Conservation (phyloP, 2,797 vertebrate genomes). For the Psittacula echo region DNA sequence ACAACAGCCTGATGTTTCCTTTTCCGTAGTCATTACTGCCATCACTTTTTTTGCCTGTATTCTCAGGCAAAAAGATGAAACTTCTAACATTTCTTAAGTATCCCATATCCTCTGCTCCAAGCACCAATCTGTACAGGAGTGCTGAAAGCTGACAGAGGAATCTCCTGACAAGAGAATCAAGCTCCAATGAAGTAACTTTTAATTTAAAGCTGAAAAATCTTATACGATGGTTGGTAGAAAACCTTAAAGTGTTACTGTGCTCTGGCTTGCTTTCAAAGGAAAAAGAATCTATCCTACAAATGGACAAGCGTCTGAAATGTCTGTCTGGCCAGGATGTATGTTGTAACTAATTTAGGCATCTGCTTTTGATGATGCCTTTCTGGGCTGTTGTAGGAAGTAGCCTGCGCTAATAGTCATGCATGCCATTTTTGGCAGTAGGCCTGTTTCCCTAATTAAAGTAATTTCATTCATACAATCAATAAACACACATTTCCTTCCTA, state of each 20-base stretch:
- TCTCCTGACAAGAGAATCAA: background rate
- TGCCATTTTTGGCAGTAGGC: slow-evolving; percentile 56
- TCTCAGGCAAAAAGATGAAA: slow-evolving; percentile 25
- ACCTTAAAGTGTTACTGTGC: background rate
- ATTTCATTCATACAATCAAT: slow-evolving; percentile 69
- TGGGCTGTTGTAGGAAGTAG: slow-evolving; percentile 49
- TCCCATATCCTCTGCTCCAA: background rate
- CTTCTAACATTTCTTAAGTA: background rate
- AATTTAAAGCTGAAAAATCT: background rate
- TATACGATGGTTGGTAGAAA: background rate
- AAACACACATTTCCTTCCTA: slow-evolving; percentile 73
- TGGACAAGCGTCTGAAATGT: slow-evolving; percentile 21
- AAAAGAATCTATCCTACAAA: slow-evolving; percentile 5
- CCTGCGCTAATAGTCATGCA: slow-evolving; percentile 46
- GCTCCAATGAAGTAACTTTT: background rate
- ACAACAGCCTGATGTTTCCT: background rate
- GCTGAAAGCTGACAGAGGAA: slow-evolving; percentile 2
- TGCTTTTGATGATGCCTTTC: slow-evolving; percentile 65
- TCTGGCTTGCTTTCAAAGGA: slow-evolving; percentile 34
- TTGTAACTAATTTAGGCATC: slow-evolving; percentile 46
- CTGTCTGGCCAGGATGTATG: slow-evolving; percentile 47
- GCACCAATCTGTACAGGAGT: background rate
- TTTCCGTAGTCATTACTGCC: background rate
- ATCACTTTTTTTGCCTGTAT: background rate
- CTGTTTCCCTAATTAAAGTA: slow-evolving; percentile 69